Conservation (phyloP, 2,113 vertebrate genomes). For the Halcyon senegalensis region DNA sequence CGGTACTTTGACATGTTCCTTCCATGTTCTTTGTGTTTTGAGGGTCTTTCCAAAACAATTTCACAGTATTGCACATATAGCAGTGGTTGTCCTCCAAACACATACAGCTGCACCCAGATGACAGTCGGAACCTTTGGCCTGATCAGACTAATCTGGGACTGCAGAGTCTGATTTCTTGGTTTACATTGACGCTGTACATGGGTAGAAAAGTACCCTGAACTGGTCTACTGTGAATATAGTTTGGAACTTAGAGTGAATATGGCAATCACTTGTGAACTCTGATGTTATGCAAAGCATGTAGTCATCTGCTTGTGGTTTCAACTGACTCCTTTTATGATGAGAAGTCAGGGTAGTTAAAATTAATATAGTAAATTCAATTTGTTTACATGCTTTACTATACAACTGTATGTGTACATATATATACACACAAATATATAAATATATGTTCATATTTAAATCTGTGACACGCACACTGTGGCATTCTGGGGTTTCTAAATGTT, state of each 20-base stretch:
- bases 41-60: neutral
- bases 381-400: neutral
- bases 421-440: neutral
- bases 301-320: neutral
- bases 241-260: neutral
- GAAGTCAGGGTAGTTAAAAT: neutral
- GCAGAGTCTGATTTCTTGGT: neutral
- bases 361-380: neutral
- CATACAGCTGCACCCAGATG: neutral
- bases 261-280: neutral
- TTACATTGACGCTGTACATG: rapidly evolving
- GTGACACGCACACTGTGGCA: neutral
- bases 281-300: neutral
- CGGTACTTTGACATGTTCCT: neutral
- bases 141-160: neutral
- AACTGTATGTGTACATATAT: neutral
- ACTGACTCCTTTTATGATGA: neutral
- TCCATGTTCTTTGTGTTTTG: neutral
- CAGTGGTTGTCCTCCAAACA: neutral
- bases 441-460: neutral
- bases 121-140: neutral
- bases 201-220: neutral
- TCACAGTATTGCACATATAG: neutral
- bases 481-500: neutral
- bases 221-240: neutral